phyloP scores from a whole-genome alignment of 2,797 vertebrate genomes.

The Sebastes nivosus region DNA sequence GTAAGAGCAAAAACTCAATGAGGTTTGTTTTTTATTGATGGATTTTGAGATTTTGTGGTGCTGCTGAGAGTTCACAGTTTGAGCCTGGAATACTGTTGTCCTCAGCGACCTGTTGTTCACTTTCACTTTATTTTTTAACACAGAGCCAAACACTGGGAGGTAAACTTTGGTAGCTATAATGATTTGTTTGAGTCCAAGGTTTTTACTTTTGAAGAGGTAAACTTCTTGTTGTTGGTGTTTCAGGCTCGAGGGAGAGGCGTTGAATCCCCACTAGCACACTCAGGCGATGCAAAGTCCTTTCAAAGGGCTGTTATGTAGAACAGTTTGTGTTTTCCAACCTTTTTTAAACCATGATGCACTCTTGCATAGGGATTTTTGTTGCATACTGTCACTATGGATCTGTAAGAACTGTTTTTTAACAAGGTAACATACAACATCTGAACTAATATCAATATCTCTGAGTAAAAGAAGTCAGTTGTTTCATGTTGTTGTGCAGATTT shows the following conservation, averaged over 20 bases:
- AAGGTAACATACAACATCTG: background rate
- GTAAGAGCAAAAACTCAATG: slow-evolving; percentile 74
- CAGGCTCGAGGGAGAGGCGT: background rate
- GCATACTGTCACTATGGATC: background rate
- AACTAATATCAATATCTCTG: background rate
- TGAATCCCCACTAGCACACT: background rate
- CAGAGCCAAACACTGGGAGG: background rate
- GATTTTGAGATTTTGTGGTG: background rate
- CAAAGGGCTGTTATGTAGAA: background rate
- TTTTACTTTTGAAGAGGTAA: background rate
- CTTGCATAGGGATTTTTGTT: background rate
- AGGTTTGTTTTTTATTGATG: background rate
- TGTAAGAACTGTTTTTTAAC: rapidly evolving
- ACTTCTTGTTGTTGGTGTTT: background rate
- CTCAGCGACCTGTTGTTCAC: background rate
- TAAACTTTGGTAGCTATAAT: background rate
- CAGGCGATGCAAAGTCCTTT: background rate
- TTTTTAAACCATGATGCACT: background rate
- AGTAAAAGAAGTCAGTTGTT: background rate
- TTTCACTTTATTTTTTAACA: background rate
- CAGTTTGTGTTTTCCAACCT: background rate
- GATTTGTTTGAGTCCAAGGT: background rate
- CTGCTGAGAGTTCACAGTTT: background rate
- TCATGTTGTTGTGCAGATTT: background rate
- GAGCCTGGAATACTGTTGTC: background rate